Conservation (phyloP, 37 sponge, comb jelly and placozoan species). For the Crambe crambe region DNA sequence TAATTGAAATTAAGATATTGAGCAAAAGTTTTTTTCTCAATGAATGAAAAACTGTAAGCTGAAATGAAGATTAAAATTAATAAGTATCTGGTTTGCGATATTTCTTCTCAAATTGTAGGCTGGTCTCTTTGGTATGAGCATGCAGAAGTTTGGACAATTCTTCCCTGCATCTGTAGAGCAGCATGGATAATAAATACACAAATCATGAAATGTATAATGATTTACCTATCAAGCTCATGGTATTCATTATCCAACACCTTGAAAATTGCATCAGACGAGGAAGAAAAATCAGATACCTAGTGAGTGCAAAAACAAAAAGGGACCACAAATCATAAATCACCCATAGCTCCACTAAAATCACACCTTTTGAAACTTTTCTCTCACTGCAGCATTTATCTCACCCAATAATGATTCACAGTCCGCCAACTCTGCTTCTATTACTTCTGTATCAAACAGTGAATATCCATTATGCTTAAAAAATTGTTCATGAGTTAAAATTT, state of each 20-base stretch:
- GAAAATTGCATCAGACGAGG: not conserved
- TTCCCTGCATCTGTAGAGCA: constrained; percentile 14
- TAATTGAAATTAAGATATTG: too few relatives aligned
- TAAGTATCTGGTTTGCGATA: not conserved
- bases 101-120: constrained; percentile 34
- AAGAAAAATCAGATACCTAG: constrained; percentile 23
- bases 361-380: constrained; percentile 25
- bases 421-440: constrained; percentile 6
- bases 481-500: not conserved
- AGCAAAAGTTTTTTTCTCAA: too few relatives aligned
- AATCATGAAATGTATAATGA: not conserved
- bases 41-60: too few relatives aligned
- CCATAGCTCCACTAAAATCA: not conserved
- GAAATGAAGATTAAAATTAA: too few relatives aligned
- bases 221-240: constrained; percentile 42
- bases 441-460: constrained; percentile 18
- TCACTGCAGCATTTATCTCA: constrained; percentile 1
- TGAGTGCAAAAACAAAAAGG: not conserved
- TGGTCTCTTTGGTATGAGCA: constrained; percentile 20
- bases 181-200: too few relatives aligned
- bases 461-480: not conserved
- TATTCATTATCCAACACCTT: constrained; percentile 19
- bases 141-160: constrained; percentile 7
- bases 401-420: constrained; percentile 9
- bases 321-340: not conserved